Conservation (phyloP, 2,888 invertebrate species). For the Aspidiotus rigidus region DNA sequence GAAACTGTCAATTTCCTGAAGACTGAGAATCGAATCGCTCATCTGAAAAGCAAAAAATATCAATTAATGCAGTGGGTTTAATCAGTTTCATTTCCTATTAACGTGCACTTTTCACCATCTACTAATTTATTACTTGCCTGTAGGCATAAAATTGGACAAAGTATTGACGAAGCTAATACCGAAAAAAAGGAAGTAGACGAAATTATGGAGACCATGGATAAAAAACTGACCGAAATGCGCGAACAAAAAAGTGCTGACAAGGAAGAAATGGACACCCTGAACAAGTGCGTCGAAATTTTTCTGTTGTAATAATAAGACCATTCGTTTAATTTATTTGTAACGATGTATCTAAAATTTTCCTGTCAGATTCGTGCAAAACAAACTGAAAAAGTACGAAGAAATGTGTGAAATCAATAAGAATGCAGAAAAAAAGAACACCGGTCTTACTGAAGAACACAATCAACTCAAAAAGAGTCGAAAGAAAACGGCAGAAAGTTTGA, state of each 20-base stretch:
- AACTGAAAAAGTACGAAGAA: slow-evolving; percentile 23
- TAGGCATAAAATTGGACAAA: slow-evolving; percentile 28
- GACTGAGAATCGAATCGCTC: slow-evolving; percentile 64
- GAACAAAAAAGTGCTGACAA: slow-evolving; percentile 42
- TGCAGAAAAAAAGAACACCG: slow-evolving; percentile 47
- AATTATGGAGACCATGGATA: slow-evolving; percentile 45
- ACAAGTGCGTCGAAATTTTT: slow-evolving; percentile 35
- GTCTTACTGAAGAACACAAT: slow-evolving; percentile 56
- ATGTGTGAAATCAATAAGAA: slow-evolving; percentile 17
- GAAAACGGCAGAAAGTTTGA: slow-evolving; percentile 59
- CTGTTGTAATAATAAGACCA: not conserved
- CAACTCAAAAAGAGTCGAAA: slow-evolving; percentile 65
- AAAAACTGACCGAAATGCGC: slow-evolving; percentile 54
- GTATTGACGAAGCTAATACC: slow-evolving; percentile 40
- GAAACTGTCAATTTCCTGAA: slow-evolving; percentile 68
- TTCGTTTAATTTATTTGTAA: slow-evolving; percentile 1
- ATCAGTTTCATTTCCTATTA: not conserved
- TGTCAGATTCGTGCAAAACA: slow-evolving; percentile 13
- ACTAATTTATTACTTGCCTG: slow-evolving; percentile 27
- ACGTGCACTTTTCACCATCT: not conserved
- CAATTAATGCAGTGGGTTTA: slow-evolving; percentile 58
- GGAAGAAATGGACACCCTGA: slow-evolving; percentile 38
- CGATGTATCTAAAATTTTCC: not conserved
- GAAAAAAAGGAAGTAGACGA: slow-evolving; percentile 52
- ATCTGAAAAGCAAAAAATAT: slow-evolving; percentile 59